Conservation (phyloP, 2,113 vertebrate species). For the Mus spicilegus region DNA sequence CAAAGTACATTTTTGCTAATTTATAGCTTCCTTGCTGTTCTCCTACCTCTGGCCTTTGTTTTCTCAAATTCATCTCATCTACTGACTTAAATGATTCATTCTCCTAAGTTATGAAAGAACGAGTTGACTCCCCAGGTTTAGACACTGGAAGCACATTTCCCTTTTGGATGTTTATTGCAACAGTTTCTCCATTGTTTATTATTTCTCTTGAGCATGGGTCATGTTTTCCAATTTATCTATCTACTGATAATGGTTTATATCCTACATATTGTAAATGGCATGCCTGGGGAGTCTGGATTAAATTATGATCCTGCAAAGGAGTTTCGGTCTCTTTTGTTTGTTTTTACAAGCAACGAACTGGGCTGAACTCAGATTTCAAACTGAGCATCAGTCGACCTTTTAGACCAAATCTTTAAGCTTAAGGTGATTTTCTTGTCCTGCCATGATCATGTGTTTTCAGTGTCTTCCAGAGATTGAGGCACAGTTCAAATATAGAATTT, state of each 20-base stretch:
- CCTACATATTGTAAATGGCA: conserved; percentile 49
- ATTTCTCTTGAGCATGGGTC: conserved; percentile 50
- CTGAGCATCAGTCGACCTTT: conserved; percentile 36
- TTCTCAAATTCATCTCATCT: conserved; percentile 52
- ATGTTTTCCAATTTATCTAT: conserved; percentile 46
- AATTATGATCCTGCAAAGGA: conserved; percentile 61
- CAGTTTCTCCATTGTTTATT: conserved; percentile 30
- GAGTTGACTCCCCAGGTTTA: conserved; percentile 49
- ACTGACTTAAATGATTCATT: conserved; percentile 38
- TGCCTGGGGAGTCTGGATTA: conserved; percentile 58
- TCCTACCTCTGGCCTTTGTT: conserved; percentile 46
- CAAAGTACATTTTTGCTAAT: conserved; percentile 32
- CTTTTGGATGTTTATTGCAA: conserved; percentile 46
- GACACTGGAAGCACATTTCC: conserved; percentile 27
- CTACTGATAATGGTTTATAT: conserved; percentile 47
- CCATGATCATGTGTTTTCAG: conserved; percentile 17
- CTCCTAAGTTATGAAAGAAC: conserved; percentile 34
- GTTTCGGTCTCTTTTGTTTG: conserved; percentile 65
- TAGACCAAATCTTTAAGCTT: conserved; percentile 26
- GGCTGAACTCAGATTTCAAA: conserved; percentile 57
- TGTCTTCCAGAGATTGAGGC: conserved; percentile 34
- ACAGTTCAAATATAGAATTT: conserved; percentile 56
- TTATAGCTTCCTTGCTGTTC: conserved; percentile 45
- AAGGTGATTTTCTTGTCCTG: conserved; percentile 39
- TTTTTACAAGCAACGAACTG: conserved; percentile 56